Evolutionary conservation across 2,888 invertebrate species (phyloP), one percentile per base, ranked within the genome.

Genomic region (Panzeria rudis): DNA sequence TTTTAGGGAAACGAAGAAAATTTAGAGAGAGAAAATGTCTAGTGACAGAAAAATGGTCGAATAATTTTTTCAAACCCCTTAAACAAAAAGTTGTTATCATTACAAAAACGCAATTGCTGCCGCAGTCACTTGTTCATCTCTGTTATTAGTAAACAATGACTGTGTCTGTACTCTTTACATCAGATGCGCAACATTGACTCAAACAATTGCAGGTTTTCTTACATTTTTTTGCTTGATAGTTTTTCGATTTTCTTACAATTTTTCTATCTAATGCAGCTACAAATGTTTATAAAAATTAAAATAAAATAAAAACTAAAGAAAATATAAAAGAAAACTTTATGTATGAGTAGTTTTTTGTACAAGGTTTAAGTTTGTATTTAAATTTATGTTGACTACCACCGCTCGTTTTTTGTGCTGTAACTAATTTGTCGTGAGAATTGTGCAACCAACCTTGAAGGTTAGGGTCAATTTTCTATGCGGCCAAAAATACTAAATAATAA

Each of bases 341-440:
- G 78, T 78, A 20, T 85, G 78, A 85, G 78, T 79, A 44, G 62
- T 50, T 78, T 85, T 76, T 72, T 76, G 52, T 41, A 64, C 64
- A 71, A 64, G 52, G 23, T 76, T 77, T 66, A 47, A 32, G 64
- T 69, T 64, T 50, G 64, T n/a, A 54, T 69, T 69, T 25, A 11
- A 47, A 56, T 62, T 64, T 72, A 47, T 77, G 7, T 32, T 56
- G 66, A 35, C 35, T 62, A 23, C 47, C 23, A 23, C 23, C 9
- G n/a, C 17, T 68, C 17, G 79, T 29, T 59, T 59, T 2, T 75
- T 32, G 32, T 68, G 50, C 41, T 44, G 54, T 72, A 59, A 80
- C 73, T 85, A 85, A 85, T 85, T 85, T 85, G 85, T 85, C 82
- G 85, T 85, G 85, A 79, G 85, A 85, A 85, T 85, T 85, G 68